phyloP scores from a whole-genome alignment of 2,888 invertebrate species.

The Archips xylosteana region DNA sequence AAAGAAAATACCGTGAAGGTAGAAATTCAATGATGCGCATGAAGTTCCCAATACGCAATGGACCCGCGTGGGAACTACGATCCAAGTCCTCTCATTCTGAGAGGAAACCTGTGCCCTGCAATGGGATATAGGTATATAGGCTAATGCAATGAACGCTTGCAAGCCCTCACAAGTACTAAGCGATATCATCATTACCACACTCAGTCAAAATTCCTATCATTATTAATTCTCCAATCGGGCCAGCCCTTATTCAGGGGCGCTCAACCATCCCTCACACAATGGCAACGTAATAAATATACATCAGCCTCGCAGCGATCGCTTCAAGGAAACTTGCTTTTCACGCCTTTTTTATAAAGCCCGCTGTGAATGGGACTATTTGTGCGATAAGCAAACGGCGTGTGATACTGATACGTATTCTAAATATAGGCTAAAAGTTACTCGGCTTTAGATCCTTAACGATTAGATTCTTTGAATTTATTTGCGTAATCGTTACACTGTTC shows the following conservation, averaged over 20 bases:
- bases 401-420: conserved; percentile 34
- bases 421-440: conserved; percentile 9
- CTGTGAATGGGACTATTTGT: conserved; percentile 29
- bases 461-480: background rate
- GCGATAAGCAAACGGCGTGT: conserved; percentile 38
- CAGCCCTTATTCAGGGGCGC: conserved; percentile 45
- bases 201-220: conserved; percentile 30
- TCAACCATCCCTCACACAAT: conserved; percentile 47
- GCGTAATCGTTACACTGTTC: background rate
- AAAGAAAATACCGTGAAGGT: too few relatives aligned
- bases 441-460: background rate
- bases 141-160: background rate
- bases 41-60: too few relatives aligned
- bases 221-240: conserved; percentile 43
- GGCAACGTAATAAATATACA: conserved; percentile 51
- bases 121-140: too few relatives aligned
- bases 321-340: conserved; percentile 45
- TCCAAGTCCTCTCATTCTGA: too few relatives aligned
- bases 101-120: too few relatives aligned
- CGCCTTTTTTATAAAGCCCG: conserved; percentile 41
- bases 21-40: too few relatives aligned
- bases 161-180: conserved; percentile 1
- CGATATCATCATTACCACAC: conserved; percentile 17
- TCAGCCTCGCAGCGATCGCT: conserved; percentile 47
- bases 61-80: too few relatives aligned